These are phyloP conservation scores for Eupithecia centaureata DNA, from an alignment of 2,888 invertebrate species.

Conservation along the genomic window DNA sequence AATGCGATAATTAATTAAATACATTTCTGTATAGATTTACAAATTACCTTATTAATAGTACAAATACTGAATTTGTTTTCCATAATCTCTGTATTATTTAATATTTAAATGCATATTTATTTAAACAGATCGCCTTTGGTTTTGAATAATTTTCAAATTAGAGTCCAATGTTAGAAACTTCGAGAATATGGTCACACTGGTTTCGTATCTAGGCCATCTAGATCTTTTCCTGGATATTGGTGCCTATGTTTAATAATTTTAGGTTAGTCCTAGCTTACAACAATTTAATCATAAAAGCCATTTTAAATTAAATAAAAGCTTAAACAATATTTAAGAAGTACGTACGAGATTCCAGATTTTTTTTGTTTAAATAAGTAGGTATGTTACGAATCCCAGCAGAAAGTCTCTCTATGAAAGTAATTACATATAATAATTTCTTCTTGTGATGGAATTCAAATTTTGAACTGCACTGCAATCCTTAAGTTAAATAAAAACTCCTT, in stretches of 20 bases:
- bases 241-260: neutral
- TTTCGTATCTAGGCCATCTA: neutral
- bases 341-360: neutral
- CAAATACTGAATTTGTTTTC: neutral
- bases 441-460: neutral
- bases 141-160: too few species aligned
- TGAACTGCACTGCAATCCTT: slow-evolving; percentile 23
- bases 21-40: neutral
- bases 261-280: neutral
- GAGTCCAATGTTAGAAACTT: neutral
- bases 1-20: neutral
- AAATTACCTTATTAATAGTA: neutral
- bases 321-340: neutral
- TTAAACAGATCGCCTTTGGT: too few species aligned
- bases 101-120: neutral
- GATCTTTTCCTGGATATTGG: neutral
- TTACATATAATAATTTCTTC: neutral
- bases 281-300: neutral
- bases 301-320: too few species aligned
- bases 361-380: neutral
- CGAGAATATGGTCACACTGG: neutral
- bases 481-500: slow-evolving; percentile 11
- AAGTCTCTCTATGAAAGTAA: neutral
- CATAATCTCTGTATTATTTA: neutral
- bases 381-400: neutral